phyloP scores from a whole-genome alignment of 2,113 vertebrate species.

The Rana temporaria region DNA sequence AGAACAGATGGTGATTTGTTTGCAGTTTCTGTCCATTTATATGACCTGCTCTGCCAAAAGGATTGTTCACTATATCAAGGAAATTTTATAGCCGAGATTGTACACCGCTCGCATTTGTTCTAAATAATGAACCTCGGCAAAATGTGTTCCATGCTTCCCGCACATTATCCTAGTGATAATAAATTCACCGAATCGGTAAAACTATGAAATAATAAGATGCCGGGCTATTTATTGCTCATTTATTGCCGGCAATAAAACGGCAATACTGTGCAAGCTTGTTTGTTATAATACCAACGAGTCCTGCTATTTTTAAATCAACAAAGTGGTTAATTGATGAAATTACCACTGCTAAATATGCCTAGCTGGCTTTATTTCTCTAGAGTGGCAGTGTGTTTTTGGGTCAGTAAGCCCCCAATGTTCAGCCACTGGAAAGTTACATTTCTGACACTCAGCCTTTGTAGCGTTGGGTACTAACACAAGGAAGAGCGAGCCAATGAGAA shows the following conservation, averaged over 20 bases:
- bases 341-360: conserved; percentile 18
- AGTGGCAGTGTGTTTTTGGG: conserved; percentile 4
- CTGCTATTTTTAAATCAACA: conserved; percentile 46
- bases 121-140: conserved; percentile 51
- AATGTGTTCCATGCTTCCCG: conserved; percentile 5
- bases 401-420: conserved; percentile 15
- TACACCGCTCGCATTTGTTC: conserved; percentile 33
- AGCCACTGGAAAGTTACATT: not conserved
- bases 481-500: not conserved
- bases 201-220: conserved; percentile 46
- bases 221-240: conserved; percentile 49
- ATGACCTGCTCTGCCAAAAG: conserved; percentile 44
- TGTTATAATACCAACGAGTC: conserved; percentile 16
- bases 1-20: conserved; percentile 55
- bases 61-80: conserved; percentile 54
- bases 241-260: conserved; percentile 50
- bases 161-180: conserved; percentile 29
- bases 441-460: not conserved
- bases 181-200: conserved; percentile 45
- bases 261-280: conserved; percentile 24
- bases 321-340: conserved; percentile 53
- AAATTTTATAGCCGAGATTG: conserved; percentile 40
- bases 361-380: not conserved
- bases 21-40: conserved; percentile 47
- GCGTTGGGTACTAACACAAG: not conserved